phyloP scores from a whole-genome alignment of 2,797 vertebrate species.

The Tokudaia tokunoshimensis region DNA sequence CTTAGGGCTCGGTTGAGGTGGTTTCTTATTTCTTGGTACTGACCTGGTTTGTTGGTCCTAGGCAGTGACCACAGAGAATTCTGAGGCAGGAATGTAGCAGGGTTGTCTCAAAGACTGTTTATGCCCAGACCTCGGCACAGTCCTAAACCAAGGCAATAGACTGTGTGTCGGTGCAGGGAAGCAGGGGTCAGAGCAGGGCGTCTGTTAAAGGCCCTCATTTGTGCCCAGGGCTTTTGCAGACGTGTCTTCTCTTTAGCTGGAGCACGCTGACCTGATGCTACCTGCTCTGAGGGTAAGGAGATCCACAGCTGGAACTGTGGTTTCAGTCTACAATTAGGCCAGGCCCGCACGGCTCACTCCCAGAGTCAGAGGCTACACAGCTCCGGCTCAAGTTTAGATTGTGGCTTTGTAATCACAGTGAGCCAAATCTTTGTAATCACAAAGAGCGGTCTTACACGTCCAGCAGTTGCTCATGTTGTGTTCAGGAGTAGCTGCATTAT shows the following conservation, averaged over 20 bases:
- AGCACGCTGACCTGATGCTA: background rate
- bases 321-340: background rate
- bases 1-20: background rate
- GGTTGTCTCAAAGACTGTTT: background rate
- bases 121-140: rapidly evolving
- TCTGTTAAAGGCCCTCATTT: background rate
- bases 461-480: background rate
- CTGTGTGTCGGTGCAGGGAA: background rate
- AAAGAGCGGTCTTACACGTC: background rate
- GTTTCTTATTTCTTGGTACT: background rate
- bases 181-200: background rate
- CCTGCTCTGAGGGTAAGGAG: background rate
- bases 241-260: background rate
- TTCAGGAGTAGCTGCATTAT: background rate
- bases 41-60: background rate
- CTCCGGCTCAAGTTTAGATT: background rate
- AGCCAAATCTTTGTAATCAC: background rate
- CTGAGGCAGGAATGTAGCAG: background rate
- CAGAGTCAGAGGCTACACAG: background rate
- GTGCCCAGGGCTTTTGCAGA: background rate
- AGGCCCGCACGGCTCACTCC: background rate
- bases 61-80: background rate
- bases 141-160: background rate
- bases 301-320: background rate
- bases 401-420: background rate